These are phyloP conservation scores for Thera obeliscata DNA, from an alignment of 2,888 invertebrate species.

Conservation along the genomic window DNA sequence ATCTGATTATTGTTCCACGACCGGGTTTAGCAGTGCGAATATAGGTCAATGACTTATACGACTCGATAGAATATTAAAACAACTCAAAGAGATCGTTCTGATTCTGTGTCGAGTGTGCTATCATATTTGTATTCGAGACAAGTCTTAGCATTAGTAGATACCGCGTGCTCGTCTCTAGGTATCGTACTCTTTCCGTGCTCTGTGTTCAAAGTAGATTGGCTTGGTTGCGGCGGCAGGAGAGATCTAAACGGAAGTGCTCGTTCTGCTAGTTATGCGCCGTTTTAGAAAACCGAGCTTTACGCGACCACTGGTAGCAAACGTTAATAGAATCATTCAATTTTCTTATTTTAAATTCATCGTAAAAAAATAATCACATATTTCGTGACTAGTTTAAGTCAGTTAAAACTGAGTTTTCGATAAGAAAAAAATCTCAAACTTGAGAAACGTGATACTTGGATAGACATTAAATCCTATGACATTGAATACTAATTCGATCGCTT, in stretches of 20 bases:
- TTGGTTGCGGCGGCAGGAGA: neutral
- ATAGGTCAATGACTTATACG: neutral
- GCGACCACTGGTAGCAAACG: constrained; percentile 2
- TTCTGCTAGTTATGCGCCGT: constrained; percentile 6
- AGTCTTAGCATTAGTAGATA: neutral
- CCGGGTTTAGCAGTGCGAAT: neutral
- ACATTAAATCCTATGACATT: too few species aligned
- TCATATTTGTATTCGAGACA: too few species aligned
- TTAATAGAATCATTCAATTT: constrained; percentile 8
- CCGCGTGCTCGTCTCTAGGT: neutral
- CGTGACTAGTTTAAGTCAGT: too few species aligned
- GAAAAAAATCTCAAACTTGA: too few species aligned
- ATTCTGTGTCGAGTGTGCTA: neutral
- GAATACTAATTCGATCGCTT: too few species aligned
- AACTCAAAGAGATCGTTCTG: neutral
- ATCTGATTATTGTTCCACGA: too few species aligned
- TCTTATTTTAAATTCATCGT: neutral
- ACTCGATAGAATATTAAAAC: neutral
- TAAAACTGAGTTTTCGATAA: too few species aligned
- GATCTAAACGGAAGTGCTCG: constrained; percentile 4
- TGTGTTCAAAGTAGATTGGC: neutral
- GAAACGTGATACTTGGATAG: too few species aligned
- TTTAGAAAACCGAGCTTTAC: constrained; percentile 8
- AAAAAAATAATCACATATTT: too few species aligned
- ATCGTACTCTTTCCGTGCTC: neutral